Evolutionary conservation across 2,888 invertebrate species (phyloP), one percentile per base, ranked within the genome.

Genomic region (Aricia artaxerxes): DNA sequence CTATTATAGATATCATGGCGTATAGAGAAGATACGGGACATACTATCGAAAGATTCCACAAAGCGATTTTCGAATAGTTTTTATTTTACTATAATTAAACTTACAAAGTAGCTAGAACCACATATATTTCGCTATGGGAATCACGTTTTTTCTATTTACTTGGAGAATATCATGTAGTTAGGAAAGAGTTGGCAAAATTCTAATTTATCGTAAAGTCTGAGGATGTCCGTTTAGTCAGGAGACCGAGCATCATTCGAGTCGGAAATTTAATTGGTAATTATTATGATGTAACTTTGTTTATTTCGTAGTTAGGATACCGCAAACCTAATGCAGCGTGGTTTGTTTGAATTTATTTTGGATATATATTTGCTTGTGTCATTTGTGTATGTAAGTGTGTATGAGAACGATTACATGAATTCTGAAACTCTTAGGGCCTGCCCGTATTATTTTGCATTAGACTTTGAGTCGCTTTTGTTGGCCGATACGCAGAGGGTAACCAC

Each of bases 111-210:
- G 87, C 87, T 88, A 89, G 86, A 84, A 87, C 86, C 89, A 89
- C 89, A 88, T 88, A 88, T 88, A 89, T 92, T 89, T 91, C 89
- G 88, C 87, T 87, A 86, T 86, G 85, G 89, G 88, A 90, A 90
- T 91, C 91, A 89, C 87, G 78, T 87, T 90, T 88, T 88, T 89
- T 89, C 88, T 89, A 89, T 88, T 89, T 90, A 91, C 87, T 91
- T 89, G 88, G 90, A 85, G 89, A 89, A 90, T 90, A 91, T 90
- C 88, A 90, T 85, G 89, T 92, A 93, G 92, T 89, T 93, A 92
- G 91, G 92, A 89, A 87, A 89, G 88, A 90, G 90, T 89, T 89
- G 89, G 89, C 87, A 89, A 82, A 89, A 87, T 88, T 90, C 88
- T 88, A 90, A 90, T 88, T 89, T 85, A 89, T 89, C 88, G 87